phyloP scores from a whole-genome alignment of 2,888 invertebrate species.

The Xanthia icteritia region DNA sequence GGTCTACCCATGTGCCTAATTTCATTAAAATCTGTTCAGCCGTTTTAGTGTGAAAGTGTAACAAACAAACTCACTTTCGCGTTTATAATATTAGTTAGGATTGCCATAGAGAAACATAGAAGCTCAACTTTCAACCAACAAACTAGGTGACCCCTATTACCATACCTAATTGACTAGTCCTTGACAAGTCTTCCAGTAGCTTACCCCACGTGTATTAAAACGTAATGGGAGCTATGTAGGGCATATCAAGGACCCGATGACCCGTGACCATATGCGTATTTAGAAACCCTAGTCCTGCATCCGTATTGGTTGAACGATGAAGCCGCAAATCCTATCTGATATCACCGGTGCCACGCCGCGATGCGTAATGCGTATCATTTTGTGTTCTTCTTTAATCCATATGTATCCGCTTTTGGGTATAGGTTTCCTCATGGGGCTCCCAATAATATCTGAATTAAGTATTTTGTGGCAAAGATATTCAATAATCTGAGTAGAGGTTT shows the following conservation, averaged over 20 bases:
- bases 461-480: not conserved
- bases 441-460: no score
- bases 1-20: no score
- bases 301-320: not conserved
- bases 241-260: constrained; percentile 35
- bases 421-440: not conserved
- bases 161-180: constrained; percentile 21
- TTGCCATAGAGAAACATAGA: not conserved
- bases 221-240: constrained; percentile 36
- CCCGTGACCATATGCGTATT: constrained; percentile 26
- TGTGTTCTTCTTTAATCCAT: constrained; percentile 12
- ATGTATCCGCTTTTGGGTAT: not conserved
- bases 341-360: not conserved
- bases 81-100: no score
- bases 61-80: no score
- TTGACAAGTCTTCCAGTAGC: constrained; percentile 18
- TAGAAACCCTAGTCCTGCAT: constrained; percentile 12
- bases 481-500: not conserved
- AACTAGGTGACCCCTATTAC: constrained; percentile 44
- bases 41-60: no score
- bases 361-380: constrained; percentile 12
- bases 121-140: not conserved
- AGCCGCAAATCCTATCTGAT: constrained; percentile 16
- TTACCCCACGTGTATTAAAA: constrained; percentile 5
- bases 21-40: no score